These are phyloP conservation scores for Misgurnus mizolepis DNA, from an alignment of 2,113 vertebrate species.

Conservation along the genomic window DNA sequence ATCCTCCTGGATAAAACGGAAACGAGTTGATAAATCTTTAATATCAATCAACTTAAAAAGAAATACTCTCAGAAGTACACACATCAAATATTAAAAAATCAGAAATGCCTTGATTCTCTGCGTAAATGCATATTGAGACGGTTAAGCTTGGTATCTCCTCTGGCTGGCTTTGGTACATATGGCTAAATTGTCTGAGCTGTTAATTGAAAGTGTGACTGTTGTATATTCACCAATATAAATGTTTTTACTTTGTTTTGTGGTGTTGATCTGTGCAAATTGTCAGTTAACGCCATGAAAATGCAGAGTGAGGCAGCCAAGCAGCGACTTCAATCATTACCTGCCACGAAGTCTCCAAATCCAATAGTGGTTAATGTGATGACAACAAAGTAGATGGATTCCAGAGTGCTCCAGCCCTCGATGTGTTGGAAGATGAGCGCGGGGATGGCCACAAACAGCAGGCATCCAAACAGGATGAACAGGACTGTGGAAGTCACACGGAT, in stretches of 20 bases:
- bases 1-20: slow-evolving; percentile 74
- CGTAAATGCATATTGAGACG: no score
- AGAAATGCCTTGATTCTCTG: no score
- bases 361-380: slow-evolving; percentile 98
- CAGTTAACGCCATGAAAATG: not conserved
- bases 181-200: no score
- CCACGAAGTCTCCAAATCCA: slow-evolving; percentile 97
- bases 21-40: not conserved
- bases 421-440: slow-evolving; percentile 95
- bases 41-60: not conserved
- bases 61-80: no score
- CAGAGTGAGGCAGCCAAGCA: not conserved
- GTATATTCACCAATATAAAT: no score
- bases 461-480: slow-evolving; percentile 96
- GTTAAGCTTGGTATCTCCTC: no score
- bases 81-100: no score
- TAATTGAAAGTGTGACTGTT: no score
- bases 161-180: no score
- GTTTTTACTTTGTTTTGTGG: not conserved
- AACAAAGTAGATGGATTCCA: slow-evolving; percentile 97
- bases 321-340: slow-evolving; percentile 75
- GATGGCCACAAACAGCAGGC: slow-evolving; percentile 93
- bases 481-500: slow-evolving; percentile 97
- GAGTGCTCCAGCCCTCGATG: slow-evolving; percentile 95
- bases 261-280: not conserved